Evolutionary conservation across 2,797 vertebrate species (phyloP).

Genomic region (Enteromius viviparus): DNA sequence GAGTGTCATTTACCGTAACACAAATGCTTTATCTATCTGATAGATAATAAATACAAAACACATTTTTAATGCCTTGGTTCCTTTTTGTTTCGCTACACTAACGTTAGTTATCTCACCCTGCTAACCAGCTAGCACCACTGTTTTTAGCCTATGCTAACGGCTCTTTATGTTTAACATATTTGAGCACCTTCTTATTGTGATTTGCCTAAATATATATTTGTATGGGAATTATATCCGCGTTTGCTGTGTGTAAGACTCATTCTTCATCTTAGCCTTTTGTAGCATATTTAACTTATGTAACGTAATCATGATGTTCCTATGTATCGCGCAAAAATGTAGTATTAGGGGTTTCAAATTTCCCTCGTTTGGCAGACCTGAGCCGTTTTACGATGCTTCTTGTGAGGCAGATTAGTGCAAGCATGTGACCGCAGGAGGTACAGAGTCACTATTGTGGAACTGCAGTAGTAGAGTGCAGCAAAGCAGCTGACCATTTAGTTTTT

Average conservation of each 20-base stretch:
- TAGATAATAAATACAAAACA: not conserved
- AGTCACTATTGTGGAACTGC: slow-evolving; percentile 39
- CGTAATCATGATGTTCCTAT: too few species aligned
- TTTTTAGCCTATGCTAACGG: slow-evolving; percentile 36
- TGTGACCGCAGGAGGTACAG: slow-evolving; percentile 69
- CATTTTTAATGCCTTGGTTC: not conserved
- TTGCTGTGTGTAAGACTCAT: not conserved
- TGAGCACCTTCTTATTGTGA: not conserved
- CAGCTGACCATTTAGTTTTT: slow-evolving; percentile 42
- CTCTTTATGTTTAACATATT: not conserved
- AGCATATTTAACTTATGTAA: too few species aligned
- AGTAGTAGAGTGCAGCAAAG: slow-evolving; percentile 25
- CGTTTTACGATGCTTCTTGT: slow-evolving; percentile 39
- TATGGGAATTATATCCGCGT: not conserved
- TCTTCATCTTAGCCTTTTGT: not conserved
- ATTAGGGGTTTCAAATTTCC: slow-evolving; percentile 27
- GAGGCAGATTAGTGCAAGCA: slow-evolving; percentile 67
- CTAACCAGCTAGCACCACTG: not conserved
- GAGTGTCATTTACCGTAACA: slow-evolving; percentile 60
- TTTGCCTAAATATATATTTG: not conserved
- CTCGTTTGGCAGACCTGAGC: slow-evolving; percentile 23
- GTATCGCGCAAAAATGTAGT: not conserved
- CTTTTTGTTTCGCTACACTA: not conserved
- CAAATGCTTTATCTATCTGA: not conserved
- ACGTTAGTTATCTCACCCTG: not conserved